Evolutionary conservation across 2,888 invertebrate genomes (phyloP), one percentile per base, ranked within the genome.

Genomic region (Xylota sylvarum): DNA sequence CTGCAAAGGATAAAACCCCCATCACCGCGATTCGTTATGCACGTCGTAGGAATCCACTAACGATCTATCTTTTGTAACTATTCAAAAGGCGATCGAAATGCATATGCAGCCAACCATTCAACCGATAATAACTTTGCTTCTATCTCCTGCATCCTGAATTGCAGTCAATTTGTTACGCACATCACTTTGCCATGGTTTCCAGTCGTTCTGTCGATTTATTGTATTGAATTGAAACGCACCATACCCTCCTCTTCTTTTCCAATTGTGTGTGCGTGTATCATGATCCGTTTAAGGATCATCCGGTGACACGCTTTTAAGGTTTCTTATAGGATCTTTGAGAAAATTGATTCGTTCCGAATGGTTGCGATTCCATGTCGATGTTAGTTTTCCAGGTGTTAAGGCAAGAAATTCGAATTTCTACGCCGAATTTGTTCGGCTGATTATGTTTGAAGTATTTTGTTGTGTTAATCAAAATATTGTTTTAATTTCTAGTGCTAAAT

Each of bases 321-420:
- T 62, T 78, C 78, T 69, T 74, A 50, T 35, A 56, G 62, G 37
- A 30, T 43, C 4, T 52, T 32, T 52, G 5, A 7, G 19, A 23
- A 88, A 88, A 88, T 88, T 64, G 80, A 88, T 88, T 88, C 79
- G 88, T 82, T 88, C 80, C 88, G 62, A 80, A 17, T 88, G 58
- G 77, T 65, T 88, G 88, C 46, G 48, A 77, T 88, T 88, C 60
- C 27, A 70, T 72, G 30, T 12, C 37, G 70, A 56, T 81, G 78
- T 76, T 82, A 72, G 82, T 89, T 89, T 89, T 88, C 88, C 88
- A 88, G 88, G 88, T 88, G 88, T 88, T 88, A 88, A 86, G 81
- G 85, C 88, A 88, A 88, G 88, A 88, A 88, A 88, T 88, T 88
- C 69, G 50, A 72, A 88, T 88, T 88, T 82, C 32, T 73, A 88